Evolutionary conservation across 2,113 vertebrate species (phyloP).

Genomic region (Bombycilla garrulus): DNA sequence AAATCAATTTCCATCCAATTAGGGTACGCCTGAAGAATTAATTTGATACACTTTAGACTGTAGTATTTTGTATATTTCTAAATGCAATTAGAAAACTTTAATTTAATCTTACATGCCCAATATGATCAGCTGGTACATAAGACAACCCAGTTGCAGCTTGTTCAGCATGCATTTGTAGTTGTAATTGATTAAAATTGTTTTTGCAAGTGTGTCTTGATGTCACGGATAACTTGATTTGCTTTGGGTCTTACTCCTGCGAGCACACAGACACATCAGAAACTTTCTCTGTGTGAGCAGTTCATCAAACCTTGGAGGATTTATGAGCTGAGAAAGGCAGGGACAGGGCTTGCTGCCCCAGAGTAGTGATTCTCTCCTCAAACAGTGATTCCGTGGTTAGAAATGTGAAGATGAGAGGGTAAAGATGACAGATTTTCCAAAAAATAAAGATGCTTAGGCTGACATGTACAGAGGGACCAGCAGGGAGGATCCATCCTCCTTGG

Average conservation of each 20-base stretch:
- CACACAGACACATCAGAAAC: not conserved
- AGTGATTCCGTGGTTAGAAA: not conserved
- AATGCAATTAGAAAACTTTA: constrained; percentile 62
- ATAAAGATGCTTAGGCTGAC: not conserved
- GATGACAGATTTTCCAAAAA: not conserved
- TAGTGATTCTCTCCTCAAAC: not conserved
- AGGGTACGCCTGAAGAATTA: constrained; percentile 64
- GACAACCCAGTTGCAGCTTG: constrained; percentile 40
- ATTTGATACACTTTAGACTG: constrained; percentile 58
- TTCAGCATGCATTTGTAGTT: constrained; percentile 34
- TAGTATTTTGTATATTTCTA: constrained; percentile 57
- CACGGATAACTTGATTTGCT: constrained; percentile 42
- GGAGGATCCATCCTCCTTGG: not conserved
- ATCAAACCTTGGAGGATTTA: not conserved
- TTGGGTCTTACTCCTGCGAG: not conserved
- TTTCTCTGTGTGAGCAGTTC: not conserved
- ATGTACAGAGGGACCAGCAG: not conserved
- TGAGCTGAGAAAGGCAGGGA: not conserved
- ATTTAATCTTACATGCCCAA: constrained; percentile 67
- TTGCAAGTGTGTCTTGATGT: constrained; percentile 47
- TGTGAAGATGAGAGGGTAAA: not conserved
- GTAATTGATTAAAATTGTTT: constrained; percentile 59
- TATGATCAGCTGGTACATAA: constrained; percentile 38
- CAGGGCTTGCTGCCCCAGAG: not conserved
- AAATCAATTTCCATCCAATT: constrained; percentile 72